Base-by-base conservation (phyloP, 2,888 invertebrate genomes). In the Fabriciana adippe region DNA sequence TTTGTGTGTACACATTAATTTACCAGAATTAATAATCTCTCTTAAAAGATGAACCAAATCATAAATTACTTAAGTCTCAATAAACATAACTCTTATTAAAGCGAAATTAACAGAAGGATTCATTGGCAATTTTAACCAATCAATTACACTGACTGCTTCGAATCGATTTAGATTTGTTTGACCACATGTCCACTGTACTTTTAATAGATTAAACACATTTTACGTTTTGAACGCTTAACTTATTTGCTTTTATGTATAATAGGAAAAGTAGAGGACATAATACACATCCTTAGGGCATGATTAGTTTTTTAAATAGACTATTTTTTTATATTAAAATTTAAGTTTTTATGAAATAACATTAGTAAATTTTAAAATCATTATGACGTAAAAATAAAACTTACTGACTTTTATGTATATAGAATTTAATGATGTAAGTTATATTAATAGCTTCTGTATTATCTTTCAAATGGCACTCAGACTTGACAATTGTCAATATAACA, bases 401-500 rank as follows among this genome's bases (percentile, higher is more conserved):
- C 35, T 8, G 11, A 35, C 35, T 35, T 41, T 41, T 41, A 41
- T 41, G 0, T 41, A 41, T 26, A 26, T 26, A 26, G 26, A 26
- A 41, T 41, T 41, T 41, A 41, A 41, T 41, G 35, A 41, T 41
- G 8, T 41, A 8, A 11, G 35, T 41, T 41, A 41, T 11, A 21
- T 21, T 45, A 57, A 65, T 55, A 31, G 35, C 41, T 63, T 53
- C 11, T 41, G 35, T 57, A 45, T 63, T 18, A 55, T 26, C 66
- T 69, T 60, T 18, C 63, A 47, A 55, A 59, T 66, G 50, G 54
- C 47, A 54, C 35, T 56, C 64, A 64, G 64, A 60, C 61, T 48
- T 64, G 55, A 61, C 68, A 72, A 67, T 72, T 67, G 71, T 53
- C 69, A 71, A 70, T 70, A 70, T 68, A 62, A 67, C 62, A 63